Evolutionary conservation across 2,888 invertebrate species (phyloP).

Genomic region (Gari tellinella): DNA sequence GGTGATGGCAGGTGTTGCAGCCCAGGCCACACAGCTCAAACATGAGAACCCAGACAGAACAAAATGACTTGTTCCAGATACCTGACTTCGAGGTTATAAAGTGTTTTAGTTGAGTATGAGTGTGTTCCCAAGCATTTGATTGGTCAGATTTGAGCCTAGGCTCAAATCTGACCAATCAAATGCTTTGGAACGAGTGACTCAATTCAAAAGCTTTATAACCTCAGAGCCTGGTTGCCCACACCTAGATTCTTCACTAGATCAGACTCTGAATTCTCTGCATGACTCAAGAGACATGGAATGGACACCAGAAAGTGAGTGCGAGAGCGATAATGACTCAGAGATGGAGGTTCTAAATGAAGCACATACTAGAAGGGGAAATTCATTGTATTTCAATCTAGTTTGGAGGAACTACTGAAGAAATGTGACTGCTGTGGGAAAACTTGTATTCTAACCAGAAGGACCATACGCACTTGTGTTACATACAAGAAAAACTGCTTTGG

Average conservation of each 20-base stretch:
- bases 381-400: slow-evolving; percentile 20
- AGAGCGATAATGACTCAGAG: slow-evolving; percentile 1
- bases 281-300: neutral
- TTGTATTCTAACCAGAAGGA: neutral
- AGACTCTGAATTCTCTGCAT: no score
- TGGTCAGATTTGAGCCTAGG: no score
- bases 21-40: slow-evolving; percentile 27
- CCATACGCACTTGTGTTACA: neutral
- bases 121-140: no score
- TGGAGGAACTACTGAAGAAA: slow-evolving; percentile 4
- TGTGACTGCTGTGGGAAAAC: slow-evolving; percentile 2
- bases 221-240: no score
- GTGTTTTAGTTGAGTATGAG: no score
- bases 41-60: no score
- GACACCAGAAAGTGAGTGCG: slow-evolving; percentile 4
- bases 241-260: no score
- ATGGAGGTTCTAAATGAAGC: neutral
- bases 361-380: slow-evolving; percentile 9
- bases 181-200: no score
- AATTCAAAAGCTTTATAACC: no score
- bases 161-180: no score
- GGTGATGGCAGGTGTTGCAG: slow-evolving; percentile 21
- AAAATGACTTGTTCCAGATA: no score
- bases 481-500: neutral
- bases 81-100: no score